These are phyloP conservation scores for Platycheirus albimanus DNA, from an alignment of 2,888 invertebrate species.

Conservation along the genomic window DNA sequence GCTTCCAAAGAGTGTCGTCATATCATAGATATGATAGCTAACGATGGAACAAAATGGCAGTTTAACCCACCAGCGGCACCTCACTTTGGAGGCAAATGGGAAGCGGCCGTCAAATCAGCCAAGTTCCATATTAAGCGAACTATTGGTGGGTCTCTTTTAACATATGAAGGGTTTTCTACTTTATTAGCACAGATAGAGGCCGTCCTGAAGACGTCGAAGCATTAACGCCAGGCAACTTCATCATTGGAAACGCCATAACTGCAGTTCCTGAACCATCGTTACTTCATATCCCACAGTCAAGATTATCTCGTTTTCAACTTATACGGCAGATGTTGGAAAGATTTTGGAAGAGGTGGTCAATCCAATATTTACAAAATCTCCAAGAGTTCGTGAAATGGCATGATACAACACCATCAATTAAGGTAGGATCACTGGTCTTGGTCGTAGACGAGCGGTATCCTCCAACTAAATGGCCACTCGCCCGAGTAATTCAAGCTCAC, in stretches of 20 bases:
- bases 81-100: too few relatives aligned
- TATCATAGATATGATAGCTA: constrained; percentile 32
- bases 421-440: too few relatives aligned
- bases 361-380: too few relatives aligned
- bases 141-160: constrained; percentile 21
- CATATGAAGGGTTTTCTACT: constrained; percentile 70
- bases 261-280: not conserved
- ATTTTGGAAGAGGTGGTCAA: too few relatives aligned
- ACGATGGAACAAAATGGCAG: constrained; percentile 74
- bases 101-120: constrained; percentile 31
- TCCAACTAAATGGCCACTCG: too few relatives aligned
- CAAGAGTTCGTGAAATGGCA: too few relatives aligned
- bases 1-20: too few relatives aligned
- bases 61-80: constrained; percentile 74
- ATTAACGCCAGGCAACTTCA: too few relatives aligned
- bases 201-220: not conserved
- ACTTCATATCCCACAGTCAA: not conserved
- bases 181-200: constrained; percentile 5
- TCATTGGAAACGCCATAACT: too few relatives aligned
- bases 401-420: too few relatives aligned
- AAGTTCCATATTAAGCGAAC: constrained; percentile 49
- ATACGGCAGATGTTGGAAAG: not conserved
- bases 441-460: too few relatives aligned
- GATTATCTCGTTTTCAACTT: not conserved
- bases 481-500: too few relatives aligned